Conservation (phyloP, 1,140 invertebrate genomes). For the Solenopsis invicta region DNA sequence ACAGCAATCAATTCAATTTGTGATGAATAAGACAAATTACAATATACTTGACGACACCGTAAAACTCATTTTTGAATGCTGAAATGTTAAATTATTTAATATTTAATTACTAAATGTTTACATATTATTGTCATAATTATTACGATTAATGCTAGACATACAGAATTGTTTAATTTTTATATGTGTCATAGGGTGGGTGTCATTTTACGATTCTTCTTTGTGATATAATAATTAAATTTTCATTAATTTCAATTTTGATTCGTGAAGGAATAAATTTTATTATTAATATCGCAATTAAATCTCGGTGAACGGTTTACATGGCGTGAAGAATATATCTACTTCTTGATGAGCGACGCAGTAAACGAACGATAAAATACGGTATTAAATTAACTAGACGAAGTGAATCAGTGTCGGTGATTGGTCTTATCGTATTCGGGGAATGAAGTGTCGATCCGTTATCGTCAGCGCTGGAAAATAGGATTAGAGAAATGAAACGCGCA, state of each 20-base stretch:
- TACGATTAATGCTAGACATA: neutral
- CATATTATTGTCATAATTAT: neutral
- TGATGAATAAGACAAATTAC: neutral
- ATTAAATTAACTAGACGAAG: slow-evolving; percentile 52
- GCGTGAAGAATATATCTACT: neutral
- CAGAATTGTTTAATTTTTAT: neutral
- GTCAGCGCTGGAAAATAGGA: slow-evolving; percentile 43
- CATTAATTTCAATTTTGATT: neutral
- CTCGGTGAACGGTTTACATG: neutral
- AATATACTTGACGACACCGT: neutral
- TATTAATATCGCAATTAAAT: slow-evolving; percentile 5
- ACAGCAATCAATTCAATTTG: neutral
- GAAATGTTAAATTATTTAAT: no score
- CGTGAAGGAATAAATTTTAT: slow-evolving; percentile 18
- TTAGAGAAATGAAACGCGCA: slow-evolving; percentile 53
- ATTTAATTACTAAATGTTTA: neutral
- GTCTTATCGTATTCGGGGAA: slow-evolving; percentile 1
- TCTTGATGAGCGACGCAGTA: neutral
- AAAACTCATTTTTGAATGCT: neutral
- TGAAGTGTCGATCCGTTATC: slow-evolving; percentile 41
- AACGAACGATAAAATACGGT: slow-evolving; percentile 32
- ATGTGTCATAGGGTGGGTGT: neutral
- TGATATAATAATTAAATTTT: neutral
- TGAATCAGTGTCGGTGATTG: slow-evolving; percentile 45
- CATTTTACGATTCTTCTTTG: neutral